A percentile compares a stretch with the other conserved stretches of the same genome.
Evolutionary conservation across 2,113 vertebrate genomes (phyloP).

Genomic region (Polyodon spathula): DNA sequence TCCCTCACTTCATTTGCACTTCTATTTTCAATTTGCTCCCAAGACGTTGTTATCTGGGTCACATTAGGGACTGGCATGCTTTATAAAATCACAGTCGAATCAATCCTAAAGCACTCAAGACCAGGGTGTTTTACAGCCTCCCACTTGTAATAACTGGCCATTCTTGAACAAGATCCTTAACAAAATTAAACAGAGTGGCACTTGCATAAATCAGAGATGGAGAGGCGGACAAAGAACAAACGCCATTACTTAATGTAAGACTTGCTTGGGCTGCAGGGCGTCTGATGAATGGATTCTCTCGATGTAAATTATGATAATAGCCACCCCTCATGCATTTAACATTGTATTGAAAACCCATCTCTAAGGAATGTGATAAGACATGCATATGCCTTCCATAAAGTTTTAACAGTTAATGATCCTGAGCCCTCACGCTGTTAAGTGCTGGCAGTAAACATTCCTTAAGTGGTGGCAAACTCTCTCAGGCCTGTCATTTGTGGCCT

Average conservation of each 20-base stretch:
- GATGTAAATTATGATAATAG: slow-evolving; percentile 40
- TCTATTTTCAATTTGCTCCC: slow-evolving; percentile 67
- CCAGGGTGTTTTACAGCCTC: slow-evolving; percentile 47
- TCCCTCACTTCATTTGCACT: slow-evolving; percentile 67
- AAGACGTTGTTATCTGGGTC: slow-evolving; percentile 73
- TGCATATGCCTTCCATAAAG: not conserved
- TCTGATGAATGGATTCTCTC: slow-evolving; percentile 36
- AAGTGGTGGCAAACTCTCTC: no score
- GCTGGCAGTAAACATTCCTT: no score
- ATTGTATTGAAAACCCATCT: slow-evolving; percentile 6
- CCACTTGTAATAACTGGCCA: slow-evolving; percentile 37
- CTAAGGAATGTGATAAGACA: not conserved
- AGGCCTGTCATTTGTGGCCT: no score
- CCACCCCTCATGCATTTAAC: slow-evolving; percentile 20
- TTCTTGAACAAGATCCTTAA: slow-evolving; percentile 40
- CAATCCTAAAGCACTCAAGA: slow-evolving; percentile 50
- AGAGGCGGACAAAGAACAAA: slow-evolving; percentile 19
- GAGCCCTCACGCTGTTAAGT: no score
- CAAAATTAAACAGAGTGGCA: slow-evolving; percentile 36
- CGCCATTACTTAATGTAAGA: slow-evolving; percentile 34
- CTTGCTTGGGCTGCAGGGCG: slow-evolving; percentile 42
- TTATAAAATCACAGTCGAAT: slow-evolving; percentile 52
- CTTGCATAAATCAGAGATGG: slow-evolving; percentile 33
- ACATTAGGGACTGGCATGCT: slow-evolving; percentile 53
- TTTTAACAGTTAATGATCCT: not conserved